Base-by-base conservation (phyloP, 2,888 invertebrate genomes). In the Entomobrya proxima region DNA sequence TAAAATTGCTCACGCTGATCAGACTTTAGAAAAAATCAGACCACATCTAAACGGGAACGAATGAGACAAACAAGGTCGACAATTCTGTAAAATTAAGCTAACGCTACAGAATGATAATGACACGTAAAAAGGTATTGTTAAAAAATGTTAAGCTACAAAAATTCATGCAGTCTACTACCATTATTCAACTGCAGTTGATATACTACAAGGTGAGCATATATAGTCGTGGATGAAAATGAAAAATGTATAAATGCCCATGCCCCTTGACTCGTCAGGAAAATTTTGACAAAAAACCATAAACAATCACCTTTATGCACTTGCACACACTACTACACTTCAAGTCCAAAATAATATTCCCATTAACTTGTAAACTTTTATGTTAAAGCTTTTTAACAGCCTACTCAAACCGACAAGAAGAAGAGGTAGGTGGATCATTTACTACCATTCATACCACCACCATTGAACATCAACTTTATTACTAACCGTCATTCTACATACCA, bases 371-470 rank as follows among this genome's bases (percentile, higher is more conserved):
- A 67, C 79, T 21, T 67, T 79, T 50, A 78, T 47, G 52, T 69
- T 44, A 7, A 79, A 67, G 37, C 37, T 24, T 69, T 69, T 69
- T 79, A 79, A 55, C 69, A 78, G 24, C 78, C 69, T 79, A 32
- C 18, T 55, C 55, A 35, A 37, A 64, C 77, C 77, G 78, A 79
- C 37, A 80, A 69, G 50, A 37, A 40, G 61, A 35, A 64, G 64
- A 21, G 44, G 69, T n/a, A 80, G 72, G 80, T 80, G 80, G 80
- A 80, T 69, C 58, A 55, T 27, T 50, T 61, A 37, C 72, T 58
- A 52, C 40, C 37, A 40, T 40, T 47, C 50, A 44, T 61, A 32
- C 74, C 50, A 30, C 52, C 6, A 61, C 64, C 2, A n/a, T 44
- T 2, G 5, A 15, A 44, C 44, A 58, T 30, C 58, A 58, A 15